A percentile compares a stretch with the other conserved stretches of the same genome.
Conservation (phyloP, 2,797 vertebrate genomes). For the Lagorchestes hirsutus region DNA sequence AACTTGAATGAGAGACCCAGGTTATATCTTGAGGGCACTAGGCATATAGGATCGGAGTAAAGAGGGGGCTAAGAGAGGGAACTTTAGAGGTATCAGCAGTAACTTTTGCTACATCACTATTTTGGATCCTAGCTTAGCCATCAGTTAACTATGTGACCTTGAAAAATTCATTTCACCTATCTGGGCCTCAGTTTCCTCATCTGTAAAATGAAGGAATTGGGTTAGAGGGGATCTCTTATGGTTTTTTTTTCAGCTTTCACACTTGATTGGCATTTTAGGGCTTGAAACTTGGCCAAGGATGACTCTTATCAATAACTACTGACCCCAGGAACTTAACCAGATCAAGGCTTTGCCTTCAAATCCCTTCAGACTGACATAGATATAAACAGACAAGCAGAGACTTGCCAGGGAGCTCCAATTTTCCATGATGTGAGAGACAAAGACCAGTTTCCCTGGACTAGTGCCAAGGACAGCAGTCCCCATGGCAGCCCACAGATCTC, state of each 20-base stretch:
- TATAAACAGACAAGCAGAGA: not conserved
- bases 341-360: not conserved
- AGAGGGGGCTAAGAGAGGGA: not conserved
- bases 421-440: not conserved
- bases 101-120: not conserved
- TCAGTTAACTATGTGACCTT: not conserved
- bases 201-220: not conserved
- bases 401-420: not conserved
- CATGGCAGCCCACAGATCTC: not conserved
- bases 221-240: not conserved
- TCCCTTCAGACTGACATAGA: not conserved
- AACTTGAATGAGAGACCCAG: not conserved
- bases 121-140: not conserved
- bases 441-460: not conserved
- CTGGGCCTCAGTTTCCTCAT: not conserved
- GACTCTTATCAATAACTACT: not conserved
- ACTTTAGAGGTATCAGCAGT: not conserved
- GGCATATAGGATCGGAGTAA: not conserved
- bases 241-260: not conserved
- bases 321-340: not conserved
- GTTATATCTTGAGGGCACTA: not conserved
- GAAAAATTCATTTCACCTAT: not conserved
- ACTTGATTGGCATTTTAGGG: not conserved
- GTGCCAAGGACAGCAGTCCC: not conserved
- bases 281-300: not conserved